Percentiles rank a stretch among this genome's conserved stretches.
phyloP scores from a whole-genome alignment of 2,888 invertebrate genomes.

The Cecidostiba fungosa region DNA sequence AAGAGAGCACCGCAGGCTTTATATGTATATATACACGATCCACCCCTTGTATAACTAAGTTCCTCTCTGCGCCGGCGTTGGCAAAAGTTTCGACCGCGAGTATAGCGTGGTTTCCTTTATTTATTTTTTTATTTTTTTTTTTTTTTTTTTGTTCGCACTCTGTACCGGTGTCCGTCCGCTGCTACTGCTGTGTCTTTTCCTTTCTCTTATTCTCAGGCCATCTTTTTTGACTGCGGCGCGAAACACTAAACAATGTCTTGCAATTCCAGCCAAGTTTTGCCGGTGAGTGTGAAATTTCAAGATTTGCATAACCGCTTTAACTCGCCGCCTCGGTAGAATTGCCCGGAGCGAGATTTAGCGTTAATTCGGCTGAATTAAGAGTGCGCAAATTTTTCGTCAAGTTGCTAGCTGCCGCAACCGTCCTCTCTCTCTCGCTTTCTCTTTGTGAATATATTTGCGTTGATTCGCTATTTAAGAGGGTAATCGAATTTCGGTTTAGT shows the following conservation, averaged over 20 bases:
- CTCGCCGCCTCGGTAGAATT: slow-evolving; percentile 32
- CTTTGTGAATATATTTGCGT: slow-evolving; percentile 43
- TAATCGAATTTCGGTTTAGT: slow-evolving; percentile 43
- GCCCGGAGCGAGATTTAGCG: slow-evolving; percentile 40
- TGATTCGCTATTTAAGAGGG: slow-evolving; percentile 56
- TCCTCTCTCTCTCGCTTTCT: neutral
- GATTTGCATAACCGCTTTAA: slow-evolving; percentile 61
- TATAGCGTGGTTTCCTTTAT: neutral
- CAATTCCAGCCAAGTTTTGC: slow-evolving; percentile 32
- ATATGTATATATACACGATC: slow-evolving; percentile 10
- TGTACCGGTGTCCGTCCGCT: neutral
- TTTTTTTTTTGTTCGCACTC: neutral
- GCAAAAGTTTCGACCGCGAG: slow-evolving; percentile 36
- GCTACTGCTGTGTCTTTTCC: neutral
- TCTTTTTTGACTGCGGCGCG: slow-evolving; percentile 45
- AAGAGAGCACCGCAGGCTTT: slow-evolving; percentile 13
- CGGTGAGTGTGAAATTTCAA: slow-evolving; percentile 53
- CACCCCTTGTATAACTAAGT: slow-evolving; percentile 43
- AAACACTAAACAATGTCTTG: slow-evolving; percentile 57
- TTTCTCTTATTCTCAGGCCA: neutral
- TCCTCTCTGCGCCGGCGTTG: slow-evolving; percentile 6
- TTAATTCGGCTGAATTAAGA: slow-evolving; percentile 55
- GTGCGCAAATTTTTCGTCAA: slow-evolving; percentile 52
- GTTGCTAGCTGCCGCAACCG: neutral
- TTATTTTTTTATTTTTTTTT: neutral